Percentiles rank a stretch among this genome's conserved stretches.
Conservation (phyloP, 2,113 vertebrate genomes). For the Antennarius striatus region DNA sequence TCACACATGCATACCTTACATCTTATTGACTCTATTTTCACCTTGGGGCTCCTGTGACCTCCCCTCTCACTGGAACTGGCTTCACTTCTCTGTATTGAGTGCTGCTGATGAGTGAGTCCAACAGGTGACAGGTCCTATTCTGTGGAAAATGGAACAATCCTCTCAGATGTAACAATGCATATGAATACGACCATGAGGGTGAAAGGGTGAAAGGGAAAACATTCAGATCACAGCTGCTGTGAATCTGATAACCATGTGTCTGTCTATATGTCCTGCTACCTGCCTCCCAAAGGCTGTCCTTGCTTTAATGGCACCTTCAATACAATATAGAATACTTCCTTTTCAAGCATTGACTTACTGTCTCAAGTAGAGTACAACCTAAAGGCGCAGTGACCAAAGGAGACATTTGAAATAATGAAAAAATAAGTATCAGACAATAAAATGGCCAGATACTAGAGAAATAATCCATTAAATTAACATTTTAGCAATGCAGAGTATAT, state of each 20-base stretch:
- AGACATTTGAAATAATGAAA: slow-evolving; percentile 1
- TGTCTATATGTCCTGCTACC: slow-evolving; percentile 42
- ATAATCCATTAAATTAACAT: not conserved
- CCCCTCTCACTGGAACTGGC: slow-evolving; percentile 36
- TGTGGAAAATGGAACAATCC: slow-evolving; percentile 68
- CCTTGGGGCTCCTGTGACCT: slow-evolving; percentile 37
- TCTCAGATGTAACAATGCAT: slow-evolving; percentile 64
- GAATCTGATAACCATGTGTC: slow-evolving; percentile 59
- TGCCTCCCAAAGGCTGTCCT: slow-evolving; percentile 64
- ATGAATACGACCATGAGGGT: slow-evolving; percentile 57
- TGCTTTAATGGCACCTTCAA: slow-evolving; percentile 31
- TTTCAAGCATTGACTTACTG: too few species aligned
- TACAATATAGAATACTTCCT: too few species aligned
- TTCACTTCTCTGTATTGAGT: slow-evolving; percentile 39
- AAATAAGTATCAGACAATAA: not conserved
- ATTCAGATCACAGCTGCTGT: slow-evolving; percentile 68
- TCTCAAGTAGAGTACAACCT: too few species aligned
- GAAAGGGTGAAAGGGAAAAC: slow-evolving; percentile 61
- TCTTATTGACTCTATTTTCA: slow-evolving; percentile 72
- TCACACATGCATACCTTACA: slow-evolving; percentile 67
- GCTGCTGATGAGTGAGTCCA: slow-evolving; percentile 44
- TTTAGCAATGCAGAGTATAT: not conserved
- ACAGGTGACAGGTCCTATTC: slow-evolving; percentile 36
- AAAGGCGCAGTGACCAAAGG: not conserved
- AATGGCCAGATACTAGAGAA: not conserved